Evolutionary conservation across 2,113 vertebrate genomes (phyloP).

Genomic region (Chascanopsetta lugubris): DNA sequence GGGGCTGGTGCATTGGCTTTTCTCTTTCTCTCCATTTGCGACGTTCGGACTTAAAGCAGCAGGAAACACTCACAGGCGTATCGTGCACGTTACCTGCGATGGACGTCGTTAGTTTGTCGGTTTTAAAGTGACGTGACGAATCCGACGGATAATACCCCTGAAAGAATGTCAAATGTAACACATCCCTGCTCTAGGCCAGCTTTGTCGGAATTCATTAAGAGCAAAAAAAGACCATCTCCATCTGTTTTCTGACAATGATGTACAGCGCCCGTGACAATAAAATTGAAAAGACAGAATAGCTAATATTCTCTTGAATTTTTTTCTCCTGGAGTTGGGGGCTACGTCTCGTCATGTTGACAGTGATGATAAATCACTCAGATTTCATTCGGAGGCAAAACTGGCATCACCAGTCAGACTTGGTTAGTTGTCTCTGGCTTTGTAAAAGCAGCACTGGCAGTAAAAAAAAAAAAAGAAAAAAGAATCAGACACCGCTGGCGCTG

Average conservation of each 20-base stretch:
- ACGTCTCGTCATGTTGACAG: conserved; percentile 40
- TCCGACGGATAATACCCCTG: conserved; percentile 12
- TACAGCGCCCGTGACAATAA: conserved; percentile 50
- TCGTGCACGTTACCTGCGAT: conserved; percentile 30
- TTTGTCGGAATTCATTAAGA: conserved; percentile 63
- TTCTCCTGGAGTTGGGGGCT: conserved; percentile 26
- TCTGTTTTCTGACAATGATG: conserved; percentile 62
- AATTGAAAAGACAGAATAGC: conserved; percentile 45
- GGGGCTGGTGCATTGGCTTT: conserved; percentile 33
- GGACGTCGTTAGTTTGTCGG: conserved; percentile 8
- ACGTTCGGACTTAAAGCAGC: conserved; percentile 46
- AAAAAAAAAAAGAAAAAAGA: not conserved
- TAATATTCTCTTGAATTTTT: conserved; percentile 11
- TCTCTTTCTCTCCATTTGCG: conserved; percentile 42
- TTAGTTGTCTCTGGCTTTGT: conserved; percentile 37
- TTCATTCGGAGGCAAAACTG: conserved; percentile 30
- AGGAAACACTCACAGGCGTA: conserved; percentile 57
- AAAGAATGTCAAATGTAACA: conserved; percentile 3
- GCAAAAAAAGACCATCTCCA: conserved; percentile 38
- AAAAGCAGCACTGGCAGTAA: conserved; percentile 19
- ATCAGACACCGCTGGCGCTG: conserved; percentile 20
- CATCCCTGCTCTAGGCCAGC: conserved; percentile 33
- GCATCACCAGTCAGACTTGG: conserved; percentile 29
- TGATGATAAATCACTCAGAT: conserved; percentile 43
- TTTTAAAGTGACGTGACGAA: conserved; percentile 13